phyloP scores from a whole-genome alignment of 2,797 vertebrate species.

The Lepidocolaptes lacrymiger region DNA sequence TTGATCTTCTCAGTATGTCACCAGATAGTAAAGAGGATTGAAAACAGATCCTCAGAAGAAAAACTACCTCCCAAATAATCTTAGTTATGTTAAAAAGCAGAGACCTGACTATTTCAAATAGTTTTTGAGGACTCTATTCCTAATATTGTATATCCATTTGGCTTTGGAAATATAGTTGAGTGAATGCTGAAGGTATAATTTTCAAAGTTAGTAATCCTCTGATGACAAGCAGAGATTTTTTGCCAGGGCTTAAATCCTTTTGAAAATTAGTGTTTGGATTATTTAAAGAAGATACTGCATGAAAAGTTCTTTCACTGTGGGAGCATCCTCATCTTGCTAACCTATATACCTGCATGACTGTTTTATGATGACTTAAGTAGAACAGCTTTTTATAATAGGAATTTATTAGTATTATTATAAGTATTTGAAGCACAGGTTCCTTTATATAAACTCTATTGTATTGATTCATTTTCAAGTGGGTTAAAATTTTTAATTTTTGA shows the following conservation, averaged over 20 bases:
- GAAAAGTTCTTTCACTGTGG: neutral
- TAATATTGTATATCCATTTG: neutral
- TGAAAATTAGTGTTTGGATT: neutral
- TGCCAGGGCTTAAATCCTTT: neutral
- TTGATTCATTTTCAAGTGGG: neutral
- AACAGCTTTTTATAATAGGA: neutral
- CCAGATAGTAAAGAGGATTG: constrained; percentile 57
- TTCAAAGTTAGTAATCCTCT: neutral
- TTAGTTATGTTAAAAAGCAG: neutral
- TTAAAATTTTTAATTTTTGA: neutral
- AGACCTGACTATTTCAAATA: neutral
- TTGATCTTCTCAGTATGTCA: constrained; percentile 44
- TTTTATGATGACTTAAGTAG: neutral
- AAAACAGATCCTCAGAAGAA: constrained; percentile 59
- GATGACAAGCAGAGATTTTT: neutral
- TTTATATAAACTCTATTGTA: neutral
- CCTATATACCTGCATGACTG: neutral
- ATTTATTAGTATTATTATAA: neutral
- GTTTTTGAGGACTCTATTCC: neutral
- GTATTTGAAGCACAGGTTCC: neutral
- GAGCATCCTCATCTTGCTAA: neutral
- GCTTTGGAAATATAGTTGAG: neutral
- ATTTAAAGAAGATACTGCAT: neutral
- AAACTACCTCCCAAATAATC: constrained; percentile 11
- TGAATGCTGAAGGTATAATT: neutral